Evolutionary conservation across 2,113 vertebrate genomes (phyloP), one percentile per base, ranked within the genome.

Genomic region (Ahaetulla prasina): DNA sequence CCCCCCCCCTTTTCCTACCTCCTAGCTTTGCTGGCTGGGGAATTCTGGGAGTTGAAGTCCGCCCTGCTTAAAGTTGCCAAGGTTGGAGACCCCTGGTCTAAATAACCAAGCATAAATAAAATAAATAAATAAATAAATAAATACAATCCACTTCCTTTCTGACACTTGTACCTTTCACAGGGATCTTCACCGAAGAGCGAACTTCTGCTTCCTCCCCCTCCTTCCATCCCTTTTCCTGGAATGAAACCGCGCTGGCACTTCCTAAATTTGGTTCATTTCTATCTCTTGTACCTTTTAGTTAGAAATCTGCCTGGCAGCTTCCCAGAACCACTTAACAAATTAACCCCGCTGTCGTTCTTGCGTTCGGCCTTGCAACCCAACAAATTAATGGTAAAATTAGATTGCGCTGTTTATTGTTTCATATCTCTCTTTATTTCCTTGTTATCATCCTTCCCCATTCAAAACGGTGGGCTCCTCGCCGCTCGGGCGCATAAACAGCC

Each of bases 381-480:
- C 68, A 80, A 80, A 80, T 80, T 80, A 80, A 80, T 39, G 68
- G 68, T 20, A 39, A 80, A 74, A 74, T 74, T 74, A 74, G n/a
- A 74, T 35, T 14, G 63, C 12, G 12, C 30, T 80, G 35, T 80
- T 80, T 39, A 80, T 20, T 80, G 68, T 80, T 80, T 80, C 68
- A 80, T 39, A 80, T 80, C 68, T 74, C 16, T 80, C n/a, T 39
- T 80, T 35, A 1, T 80, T 80, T 39, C 68, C 68, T 39, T 8
- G 68, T 80, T 80, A 80, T 39, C n/a, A 39, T 20, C 68, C 35
- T 8, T 80, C 68, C 68, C 68, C n/a, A 20, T 80, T 80, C 35
- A 80, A 80, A 39, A 39, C n/a, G 2, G 2, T 39, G 68, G 1
- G 68, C 68, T 35, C 14, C n/a, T 74, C 0, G 30, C 68, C 0